Base-by-base conservation (phyloP, 2,797 vertebrate genomes). In the Pseudopleuronectes americanus region DNA sequence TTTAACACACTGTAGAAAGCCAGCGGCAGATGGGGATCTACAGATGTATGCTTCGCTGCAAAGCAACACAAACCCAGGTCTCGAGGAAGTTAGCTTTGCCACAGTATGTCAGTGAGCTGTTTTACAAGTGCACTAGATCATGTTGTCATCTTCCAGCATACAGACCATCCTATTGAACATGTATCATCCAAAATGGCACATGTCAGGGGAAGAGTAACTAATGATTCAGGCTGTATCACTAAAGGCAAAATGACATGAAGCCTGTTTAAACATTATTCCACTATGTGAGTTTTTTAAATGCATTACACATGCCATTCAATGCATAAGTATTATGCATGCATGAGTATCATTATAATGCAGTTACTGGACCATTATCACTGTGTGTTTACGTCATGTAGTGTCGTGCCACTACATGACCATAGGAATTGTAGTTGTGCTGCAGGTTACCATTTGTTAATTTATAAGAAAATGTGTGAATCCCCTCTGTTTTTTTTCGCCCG, bases 1-100 rank as follows among this genome's bases (percentile, higher is more conserved):
- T 90, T 93, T 87, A 86, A 89, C 91, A 89, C 89, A 79, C 87
- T 84, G 84, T 85, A 74, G 84, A 88, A 85, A 80, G 86, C 78
- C 87, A 68, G 85, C 60, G 67, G 80, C 90, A 91, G 91, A 90
- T 89, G 84, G 85, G 69, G 56, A 81, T 89, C 84, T 84, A 79
- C 85, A 86, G 87, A 90, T 88, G 86, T 85, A 84, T 59, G 76
- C 62, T 84, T 76, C 8, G 26, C 68, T 79, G 74, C 60, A 70
- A 80, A 76, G 73, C 73, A 57, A 66, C 65, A 76, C 62, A 78
- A 73, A 69, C 53, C 0, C 57, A 57, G 75, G 71, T 84, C 76
- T 82, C 62, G 53, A 60, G 71, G 77, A 88, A 73, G 73, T 75
- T 61, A 68, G 68, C 57, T 48, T 64, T 67, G 68, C 64, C 57